Evolutionary conservation across 2,113 vertebrate species (phyloP), one percentile per base, ranked within the genome.

Genomic region (Tapirus terrestris): DNA sequence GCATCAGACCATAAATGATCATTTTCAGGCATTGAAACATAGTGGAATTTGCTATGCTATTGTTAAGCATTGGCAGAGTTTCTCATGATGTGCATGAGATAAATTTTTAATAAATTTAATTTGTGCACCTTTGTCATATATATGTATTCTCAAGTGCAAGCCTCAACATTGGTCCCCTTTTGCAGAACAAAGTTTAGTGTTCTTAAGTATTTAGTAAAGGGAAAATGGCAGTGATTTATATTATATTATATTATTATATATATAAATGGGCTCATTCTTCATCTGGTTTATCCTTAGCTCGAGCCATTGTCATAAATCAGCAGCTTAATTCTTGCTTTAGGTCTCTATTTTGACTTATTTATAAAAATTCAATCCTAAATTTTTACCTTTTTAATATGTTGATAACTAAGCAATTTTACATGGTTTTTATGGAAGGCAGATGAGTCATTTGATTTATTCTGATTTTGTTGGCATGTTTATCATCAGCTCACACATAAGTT

Each of bases 401-500:
- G 43, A 88, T 68, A 88, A 81, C 9, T 65, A 81, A 72, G n/a
- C 45, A 51, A 63, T 85, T 97, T 95, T 91, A 68, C 45, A 82
- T 53, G 10, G 17, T n/a, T 93, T 82, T 91, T 96, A 61, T 88
- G 77, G 60, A 91, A 81, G 36, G 21, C 56, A 93, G 43, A 56
- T 85, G 75, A 67, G 29, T 92, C 31, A 91, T 89, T 95, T 93
- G 56, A 92, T 87, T 83, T 76, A 81, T 93, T 97, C 43, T 93
- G 27, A 67, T 85, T 90, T 96, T 80, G 18, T 95, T 82, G 92
- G 20, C 25, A 63, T 67, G 7, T 72, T 89, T 48, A 29, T 94
- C 87, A 56, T 65, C 25, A 91, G 63, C 17, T 88, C 84, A 91
- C 33, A 92, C 1, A 60, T 63, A 88, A 75, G 5, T 45, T 82